Conservation (phyloP, 2,888 invertebrate species). For the Girardia tigrina region DNA sequence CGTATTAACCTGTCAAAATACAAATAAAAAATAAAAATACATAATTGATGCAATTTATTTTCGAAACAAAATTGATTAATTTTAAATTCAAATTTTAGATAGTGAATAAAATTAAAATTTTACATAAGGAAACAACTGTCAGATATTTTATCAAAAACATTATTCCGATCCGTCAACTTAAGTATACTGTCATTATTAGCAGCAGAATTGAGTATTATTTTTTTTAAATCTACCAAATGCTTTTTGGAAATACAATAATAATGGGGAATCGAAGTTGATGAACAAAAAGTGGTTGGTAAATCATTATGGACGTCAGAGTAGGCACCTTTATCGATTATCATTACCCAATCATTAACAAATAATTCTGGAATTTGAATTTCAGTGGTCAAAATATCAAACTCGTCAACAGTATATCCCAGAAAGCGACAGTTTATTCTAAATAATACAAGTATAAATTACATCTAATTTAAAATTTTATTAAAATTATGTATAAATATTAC, state of each 20-base stretch:
- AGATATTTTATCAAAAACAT: not conserved
- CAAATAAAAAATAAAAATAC: too few relatives aligned
- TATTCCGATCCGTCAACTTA: not conserved
- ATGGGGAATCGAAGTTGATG: not conserved
- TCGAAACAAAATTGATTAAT: not conserved
- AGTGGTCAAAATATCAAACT: not conserved
- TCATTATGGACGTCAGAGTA: constrained; percentile 14
- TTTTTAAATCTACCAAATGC: not conserved
- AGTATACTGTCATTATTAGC: not conserved
- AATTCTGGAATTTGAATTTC: not conserved
- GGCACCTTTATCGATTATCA: not conserved
- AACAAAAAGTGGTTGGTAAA: not conserved
- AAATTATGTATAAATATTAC: too few relatives aligned
- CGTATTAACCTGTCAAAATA: too few relatives aligned
- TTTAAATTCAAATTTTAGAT: too few relatives aligned
- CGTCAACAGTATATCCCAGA: not conserved
- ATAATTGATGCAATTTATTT: not conserved
- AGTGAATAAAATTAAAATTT: too few relatives aligned
- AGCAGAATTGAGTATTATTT: not conserved
- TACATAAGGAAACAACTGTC: not conserved
- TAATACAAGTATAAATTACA: too few relatives aligned
- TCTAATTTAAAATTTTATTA: too few relatives aligned
- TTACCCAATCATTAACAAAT: not conserved
- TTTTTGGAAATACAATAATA: not conserved
- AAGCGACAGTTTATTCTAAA: not conserved